A percentile compares a stretch with the other conserved stretches of the same genome.
These are phyloP conservation scores for Synergus laeviventris DNA, from an alignment of 2,888 invertebrate genomes.

Conservation along the genomic window DNA sequence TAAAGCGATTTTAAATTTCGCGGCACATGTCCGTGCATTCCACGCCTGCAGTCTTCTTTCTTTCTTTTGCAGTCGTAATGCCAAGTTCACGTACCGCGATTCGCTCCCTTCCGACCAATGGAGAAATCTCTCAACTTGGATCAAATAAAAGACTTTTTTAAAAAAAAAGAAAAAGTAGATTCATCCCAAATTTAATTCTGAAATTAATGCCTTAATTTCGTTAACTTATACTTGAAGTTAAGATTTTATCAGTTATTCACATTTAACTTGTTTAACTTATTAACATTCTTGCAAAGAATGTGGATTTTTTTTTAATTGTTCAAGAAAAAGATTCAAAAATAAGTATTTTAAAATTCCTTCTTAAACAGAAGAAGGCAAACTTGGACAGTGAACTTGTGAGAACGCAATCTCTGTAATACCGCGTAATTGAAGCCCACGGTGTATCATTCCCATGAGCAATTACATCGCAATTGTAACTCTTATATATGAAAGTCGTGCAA, in stretches of 20 bases:
- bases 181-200: background rate
- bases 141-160: background rate
- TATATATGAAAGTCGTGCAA: constrained; percentile 28
- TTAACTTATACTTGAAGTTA: background rate
- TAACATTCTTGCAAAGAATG: background rate
- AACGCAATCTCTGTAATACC: constrained; percentile 24
- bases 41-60: constrained; percentile 53
- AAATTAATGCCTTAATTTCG: background rate
- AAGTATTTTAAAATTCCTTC: constrained; percentile 6
- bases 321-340: background rate
- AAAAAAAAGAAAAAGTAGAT: background rate
- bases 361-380: constrained; percentile 8
- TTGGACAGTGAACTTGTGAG: constrained; percentile 11
- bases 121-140: constrained; percentile 7
- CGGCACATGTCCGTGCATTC: constrained; percentile 68
- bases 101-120: constrained; percentile 10
- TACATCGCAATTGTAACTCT: constrained; percentile 37
- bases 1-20: constrained; percentile 75
- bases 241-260: background rate
- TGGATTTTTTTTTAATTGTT: too few relatives aligned
- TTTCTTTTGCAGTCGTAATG: constrained; percentile 50
- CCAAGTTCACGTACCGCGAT: constrained; percentile 25
- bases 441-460: constrained; percentile 35
- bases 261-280: background rate
- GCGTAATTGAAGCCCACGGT: constrained; percentile 21